Evolutionary conservation across 1,140 invertebrate genomes (phyloP).

Genomic region (Cotesia chilonis): DNA sequence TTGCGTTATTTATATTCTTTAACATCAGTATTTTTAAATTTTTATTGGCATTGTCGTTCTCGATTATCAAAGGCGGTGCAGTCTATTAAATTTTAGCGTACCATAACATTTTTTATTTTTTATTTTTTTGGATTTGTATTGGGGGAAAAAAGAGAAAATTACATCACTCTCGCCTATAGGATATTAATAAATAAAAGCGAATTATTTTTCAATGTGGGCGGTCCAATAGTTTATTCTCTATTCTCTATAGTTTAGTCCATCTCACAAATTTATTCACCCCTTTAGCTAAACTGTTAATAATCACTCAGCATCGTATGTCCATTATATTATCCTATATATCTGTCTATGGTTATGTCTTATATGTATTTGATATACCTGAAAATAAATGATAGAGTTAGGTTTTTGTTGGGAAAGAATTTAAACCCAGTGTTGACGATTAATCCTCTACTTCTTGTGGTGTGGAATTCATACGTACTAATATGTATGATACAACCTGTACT

Average conservation of each 20-base stretch:
- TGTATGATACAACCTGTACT: conserved; percentile 10
- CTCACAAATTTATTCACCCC: conserved; percentile 50
- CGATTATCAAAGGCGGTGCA: neutral
- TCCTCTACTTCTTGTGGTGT: neutral
- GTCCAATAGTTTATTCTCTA: conserved; percentile 15
- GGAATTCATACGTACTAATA: neutral
- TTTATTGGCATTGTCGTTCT: too few relatives aligned
- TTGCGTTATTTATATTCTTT: too few relatives aligned
- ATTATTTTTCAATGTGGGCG: neutral
- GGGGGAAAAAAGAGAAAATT: neutral
- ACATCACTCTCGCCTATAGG: too few relatives aligned
- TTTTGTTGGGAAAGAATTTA: conserved; percentile 23
- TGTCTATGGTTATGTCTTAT: neutral
- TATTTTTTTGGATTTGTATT: neutral
- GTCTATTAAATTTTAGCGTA: neutral
- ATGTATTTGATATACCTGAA: conserved; percentile 23
- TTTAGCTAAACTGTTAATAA: conserved; percentile 53
- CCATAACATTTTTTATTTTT: too few relatives aligned
- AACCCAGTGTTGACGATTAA: conserved; percentile 40
- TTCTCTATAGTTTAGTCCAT: conserved; percentile 44
- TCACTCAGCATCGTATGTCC: conserved; percentile 36
- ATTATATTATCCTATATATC: neutral
- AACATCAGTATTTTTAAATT: too few relatives aligned
- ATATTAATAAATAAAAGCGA: neutral
- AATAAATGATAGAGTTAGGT: conserved; percentile 35